phyloP scores from a whole-genome alignment of 64 coral and sea anemone genomes.

The Stichodactyla helianthus region DNA sequence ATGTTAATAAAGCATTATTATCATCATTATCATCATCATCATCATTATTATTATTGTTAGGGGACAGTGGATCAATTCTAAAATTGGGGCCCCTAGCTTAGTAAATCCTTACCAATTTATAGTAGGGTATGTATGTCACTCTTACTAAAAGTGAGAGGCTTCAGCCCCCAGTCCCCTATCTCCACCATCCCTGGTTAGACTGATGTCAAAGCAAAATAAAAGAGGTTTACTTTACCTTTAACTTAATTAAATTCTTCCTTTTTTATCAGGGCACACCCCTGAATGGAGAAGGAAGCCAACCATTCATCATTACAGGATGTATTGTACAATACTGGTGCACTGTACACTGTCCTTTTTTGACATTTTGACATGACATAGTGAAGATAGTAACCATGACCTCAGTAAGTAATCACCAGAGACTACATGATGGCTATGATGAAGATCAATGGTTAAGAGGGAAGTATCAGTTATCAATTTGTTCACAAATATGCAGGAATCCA shows the following conservation, averaged over 20 bases:
- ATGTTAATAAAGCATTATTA: no score
- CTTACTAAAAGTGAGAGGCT: no score
- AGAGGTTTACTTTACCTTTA: background rate
- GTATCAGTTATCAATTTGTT: background rate
- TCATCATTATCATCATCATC: no score
- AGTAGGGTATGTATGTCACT: no score
- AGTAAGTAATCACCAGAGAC: slow-evolving; percentile 2
- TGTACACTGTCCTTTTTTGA: slow-evolving; percentile 30
- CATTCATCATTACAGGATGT: slow-evolving; percentile 25
- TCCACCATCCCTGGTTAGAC: no score
- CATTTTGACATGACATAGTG: slow-evolving; percentile 35
- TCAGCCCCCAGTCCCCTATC: no score
- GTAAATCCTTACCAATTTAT: no score
- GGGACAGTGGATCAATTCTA: no score
- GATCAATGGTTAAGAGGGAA: background rate
- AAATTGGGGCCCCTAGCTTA: no score
- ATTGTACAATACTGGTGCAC: background rate
- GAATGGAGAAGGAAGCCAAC: slow-evolving; percentile 99
- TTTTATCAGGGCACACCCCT: slow-evolving; percentile 81
- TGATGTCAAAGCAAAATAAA: slow-evolving; percentile 19
- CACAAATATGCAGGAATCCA: background rate
- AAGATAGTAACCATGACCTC: slow-evolving; percentile 62
- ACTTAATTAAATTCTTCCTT: slow-evolving; percentile 51
- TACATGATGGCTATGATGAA: slow-evolving; percentile 33
- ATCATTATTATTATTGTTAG: no score